These are phyloP conservation scores for Gobius niger DNA, from an alignment of 2,113 vertebrate species.

Conservation along the genomic window DNA sequence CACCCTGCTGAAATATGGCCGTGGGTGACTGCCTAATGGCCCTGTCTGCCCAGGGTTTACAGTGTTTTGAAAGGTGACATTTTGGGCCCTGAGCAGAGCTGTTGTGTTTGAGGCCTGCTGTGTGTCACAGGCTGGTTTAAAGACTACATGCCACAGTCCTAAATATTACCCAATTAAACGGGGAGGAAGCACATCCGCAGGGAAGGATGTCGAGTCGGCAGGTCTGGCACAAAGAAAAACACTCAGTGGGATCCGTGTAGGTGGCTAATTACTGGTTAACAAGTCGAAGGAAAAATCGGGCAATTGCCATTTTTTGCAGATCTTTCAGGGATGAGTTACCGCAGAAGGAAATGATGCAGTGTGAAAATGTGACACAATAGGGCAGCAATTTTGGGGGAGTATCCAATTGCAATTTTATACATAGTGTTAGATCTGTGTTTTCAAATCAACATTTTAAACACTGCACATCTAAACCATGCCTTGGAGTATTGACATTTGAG, in stretches of 20 bases:
- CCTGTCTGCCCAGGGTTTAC: slow-evolving; percentile 24
- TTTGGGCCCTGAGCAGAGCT: slow-evolving; percentile 33
- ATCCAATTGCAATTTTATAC: too few species aligned
- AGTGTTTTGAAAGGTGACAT: slow-evolving; percentile 52
- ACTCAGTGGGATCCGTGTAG: slow-evolving; percentile 7
- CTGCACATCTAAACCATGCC: too few species aligned
- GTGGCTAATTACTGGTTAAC: slow-evolving; percentile 11
- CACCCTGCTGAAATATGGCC: slow-evolving; percentile 32
- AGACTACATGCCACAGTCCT: slow-evolving; percentile 44
- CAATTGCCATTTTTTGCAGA: neutral
- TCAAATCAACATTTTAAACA: too few species aligned
- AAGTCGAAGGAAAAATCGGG: neutral
- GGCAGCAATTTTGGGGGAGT: too few species aligned
- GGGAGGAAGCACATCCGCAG: slow-evolving; percentile 27
- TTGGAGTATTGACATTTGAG: too few species aligned
- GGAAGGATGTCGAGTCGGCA: slow-evolving; percentile 31
- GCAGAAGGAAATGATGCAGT: neutral
- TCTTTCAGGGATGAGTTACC: neutral
- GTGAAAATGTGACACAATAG: too few species aligned
- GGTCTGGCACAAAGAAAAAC: slow-evolving; percentile 30
- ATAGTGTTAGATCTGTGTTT: too few species aligned
- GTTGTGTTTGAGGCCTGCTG: slow-evolving; percentile 54
- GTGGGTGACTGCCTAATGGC: slow-evolving; percentile 36
- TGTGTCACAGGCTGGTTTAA: slow-evolving; percentile 35
- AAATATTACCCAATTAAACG: slow-evolving; percentile 57